Evolutionary conservation across 2,113 vertebrate genomes (phyloP).

Genomic region (Sigmodon hispidus): DNA sequence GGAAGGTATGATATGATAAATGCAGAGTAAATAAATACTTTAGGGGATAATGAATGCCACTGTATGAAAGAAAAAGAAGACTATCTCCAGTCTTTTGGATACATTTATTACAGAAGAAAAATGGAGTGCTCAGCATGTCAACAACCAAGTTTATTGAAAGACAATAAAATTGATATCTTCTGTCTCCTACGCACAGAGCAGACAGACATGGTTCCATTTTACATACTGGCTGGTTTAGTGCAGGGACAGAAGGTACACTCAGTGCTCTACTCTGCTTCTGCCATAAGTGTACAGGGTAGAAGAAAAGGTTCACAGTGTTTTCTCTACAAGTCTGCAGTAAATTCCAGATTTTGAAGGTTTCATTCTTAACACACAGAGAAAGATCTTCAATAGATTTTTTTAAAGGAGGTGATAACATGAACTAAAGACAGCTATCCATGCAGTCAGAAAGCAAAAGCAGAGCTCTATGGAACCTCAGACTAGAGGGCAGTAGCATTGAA

Average conservation of each 20-base stretch:
- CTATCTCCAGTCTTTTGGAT: neutral
- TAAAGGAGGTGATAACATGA: neutral
- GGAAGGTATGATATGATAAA: neutral
- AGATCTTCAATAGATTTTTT: neutral
- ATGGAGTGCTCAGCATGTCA: neutral
- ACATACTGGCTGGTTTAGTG: neutral
- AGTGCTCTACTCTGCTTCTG: neutral
- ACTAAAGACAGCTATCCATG: neutral
- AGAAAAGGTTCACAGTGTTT: neutral
- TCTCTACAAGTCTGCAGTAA: neutral
- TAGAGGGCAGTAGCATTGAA: neutral
- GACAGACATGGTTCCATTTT: neutral
- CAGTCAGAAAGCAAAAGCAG: neutral
- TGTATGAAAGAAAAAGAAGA: neutral
- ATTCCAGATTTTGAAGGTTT: neutral
- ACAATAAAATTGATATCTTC: neutral
- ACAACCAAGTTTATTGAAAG: neutral
- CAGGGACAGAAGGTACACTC: neutral
- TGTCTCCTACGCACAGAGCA: neutral
- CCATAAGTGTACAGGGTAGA: neutral
- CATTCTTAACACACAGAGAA: neutral
- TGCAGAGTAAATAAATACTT: neutral
- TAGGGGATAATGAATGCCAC: neutral
- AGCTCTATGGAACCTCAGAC: neutral
- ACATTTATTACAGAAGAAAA: conserved; percentile 16